phyloP scores from a whole-genome alignment of 2,797 vertebrate species.

The Leptatherina wallacei region DNA sequence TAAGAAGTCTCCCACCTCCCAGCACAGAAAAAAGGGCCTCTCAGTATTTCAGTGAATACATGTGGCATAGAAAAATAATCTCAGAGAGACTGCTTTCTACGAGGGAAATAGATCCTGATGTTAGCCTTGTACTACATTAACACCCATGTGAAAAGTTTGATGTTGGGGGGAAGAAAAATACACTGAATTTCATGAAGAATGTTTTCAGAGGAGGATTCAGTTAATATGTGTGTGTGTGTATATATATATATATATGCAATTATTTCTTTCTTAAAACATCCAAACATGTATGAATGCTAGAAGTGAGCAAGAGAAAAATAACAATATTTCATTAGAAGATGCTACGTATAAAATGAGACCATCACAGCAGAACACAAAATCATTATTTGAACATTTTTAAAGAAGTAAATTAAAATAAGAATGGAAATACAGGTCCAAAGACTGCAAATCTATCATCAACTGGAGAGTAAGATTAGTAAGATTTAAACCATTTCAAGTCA shows the following conservation, averaged over 20 bases:
- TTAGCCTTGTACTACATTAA: not conserved
- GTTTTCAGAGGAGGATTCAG: too few relatives aligned
- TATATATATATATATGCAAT: too few relatives aligned
- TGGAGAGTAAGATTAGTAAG: not conserved
- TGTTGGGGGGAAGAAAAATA: not conserved
- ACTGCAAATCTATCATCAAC: not conserved
- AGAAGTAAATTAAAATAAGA: not conserved
- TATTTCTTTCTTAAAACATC: not conserved
- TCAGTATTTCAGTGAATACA: conserved; percentile 8
- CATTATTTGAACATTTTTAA: not conserved
- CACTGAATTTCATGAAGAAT: not conserved
- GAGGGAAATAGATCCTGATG: conserved; percentile 6
- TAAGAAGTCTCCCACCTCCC: conserved; percentile 9
- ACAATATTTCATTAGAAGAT: not conserved
- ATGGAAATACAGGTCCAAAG: not conserved
- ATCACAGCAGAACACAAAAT: conserved; percentile 12
- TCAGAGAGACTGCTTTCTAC: conserved; percentile 13
- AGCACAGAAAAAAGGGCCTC: conserved; percentile 28
- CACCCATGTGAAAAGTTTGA: not conserved
- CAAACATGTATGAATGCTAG: not conserved
- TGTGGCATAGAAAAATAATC: conserved; percentile 19
- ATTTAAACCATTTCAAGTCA: not conserved
- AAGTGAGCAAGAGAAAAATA: not conserved
- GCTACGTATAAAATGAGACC: conserved; percentile 6
- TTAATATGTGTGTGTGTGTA: too few relatives aligned